These are phyloP conservation scores for Alsophila aescularia DNA, from an alignment of 2,888 invertebrate species.

Conservation along the genomic window DNA sequence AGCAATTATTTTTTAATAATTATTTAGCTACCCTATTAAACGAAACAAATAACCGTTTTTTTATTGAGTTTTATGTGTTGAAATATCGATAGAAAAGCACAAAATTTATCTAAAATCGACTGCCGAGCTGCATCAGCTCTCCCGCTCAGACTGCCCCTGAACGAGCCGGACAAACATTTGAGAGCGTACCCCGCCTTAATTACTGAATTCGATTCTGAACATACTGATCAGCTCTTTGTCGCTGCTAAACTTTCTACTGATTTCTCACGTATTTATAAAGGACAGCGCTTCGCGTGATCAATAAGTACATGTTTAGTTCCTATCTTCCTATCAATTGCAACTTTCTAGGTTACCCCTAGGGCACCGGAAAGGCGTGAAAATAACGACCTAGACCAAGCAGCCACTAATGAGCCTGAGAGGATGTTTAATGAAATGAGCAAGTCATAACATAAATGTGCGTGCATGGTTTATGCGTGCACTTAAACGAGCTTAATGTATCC, in stretches of 20 bases:
- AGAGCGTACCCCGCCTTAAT: too few relatives aligned
- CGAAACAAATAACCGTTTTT: too few relatives aligned
- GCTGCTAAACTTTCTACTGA: conserved; percentile 6
- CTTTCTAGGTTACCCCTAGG: conserved; percentile 21
- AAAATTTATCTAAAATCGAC: too few relatives aligned
- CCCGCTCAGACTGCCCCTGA: too few relatives aligned
- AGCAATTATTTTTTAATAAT: too few relatives aligned
- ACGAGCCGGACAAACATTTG: too few relatives aligned
- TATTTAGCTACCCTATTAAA: too few relatives aligned
- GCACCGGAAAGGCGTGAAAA: conserved; percentile 31
- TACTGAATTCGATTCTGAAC: not conserved
- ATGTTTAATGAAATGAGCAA: conserved; percentile 4
- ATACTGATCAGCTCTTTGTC: not conserved
- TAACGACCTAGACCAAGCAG: conserved; percentile 2
- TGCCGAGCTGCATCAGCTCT: too few relatives aligned
- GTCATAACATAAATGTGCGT: conserved; percentile 5
- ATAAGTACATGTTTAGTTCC: too few relatives aligned
- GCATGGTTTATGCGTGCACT: not conserved
- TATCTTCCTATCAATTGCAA: conserved; percentile 10
- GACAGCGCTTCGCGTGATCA: conserved; percentile 17
- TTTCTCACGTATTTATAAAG: conserved; percentile 13
- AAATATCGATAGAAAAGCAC: too few relatives aligned
- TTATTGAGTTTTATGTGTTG: too few relatives aligned
- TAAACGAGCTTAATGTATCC: not conserved
- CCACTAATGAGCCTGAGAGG: conserved; percentile 17